Evolutionary conservation across 2,113 vertebrate genomes (phyloP), one percentile per base, ranked within the genome.

Genomic region (Ailurus styani): DNA sequence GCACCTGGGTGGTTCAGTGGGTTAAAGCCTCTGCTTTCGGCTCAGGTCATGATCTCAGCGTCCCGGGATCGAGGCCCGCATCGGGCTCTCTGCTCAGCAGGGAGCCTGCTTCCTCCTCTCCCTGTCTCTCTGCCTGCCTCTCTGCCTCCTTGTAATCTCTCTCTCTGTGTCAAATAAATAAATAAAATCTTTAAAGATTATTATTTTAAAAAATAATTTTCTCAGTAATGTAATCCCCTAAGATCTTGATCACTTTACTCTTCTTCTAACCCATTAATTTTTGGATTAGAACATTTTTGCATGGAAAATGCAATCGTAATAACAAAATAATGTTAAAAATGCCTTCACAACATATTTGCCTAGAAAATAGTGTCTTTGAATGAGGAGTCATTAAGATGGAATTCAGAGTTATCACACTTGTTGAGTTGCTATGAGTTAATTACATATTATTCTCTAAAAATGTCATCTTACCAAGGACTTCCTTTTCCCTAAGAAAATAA

Each of bases 351-450:
- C 68, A 66, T 40, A 62, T 90, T 87, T 87, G 18, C 25, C 25
- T 72, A 66, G 52, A 95, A 96, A 90, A 78, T 18, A 2, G 20
- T 84, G 34, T 52, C 13, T 97, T 90, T 92, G 42, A 77, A 72
- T 72, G 29, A 90, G n/a, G 29, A 34, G 31, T 93, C 29, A 87
- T 91, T 75, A 97, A 87, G 60, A 45, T 82, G 73, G 93, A 96
- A 88, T 79, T 75, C 42, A 73, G 66, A 93, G 31, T 85, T 90
- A 81, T 14, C 25, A 52, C 29, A 27, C 50, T 77, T 82, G n/a
- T 37, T 82, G 50, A 77, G 55, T 68, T 54, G 18, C 15, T 72
- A 2, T 68, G 47, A 86, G 1, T n/a, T 83, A 91, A 83, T 83
- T 95, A 88, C 10, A 45, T 54, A 34, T 78, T 84, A 42, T 79